Conservation (phyloP, 2,797 vertebrate genomes). For the Margarornis squamiger region DNA sequence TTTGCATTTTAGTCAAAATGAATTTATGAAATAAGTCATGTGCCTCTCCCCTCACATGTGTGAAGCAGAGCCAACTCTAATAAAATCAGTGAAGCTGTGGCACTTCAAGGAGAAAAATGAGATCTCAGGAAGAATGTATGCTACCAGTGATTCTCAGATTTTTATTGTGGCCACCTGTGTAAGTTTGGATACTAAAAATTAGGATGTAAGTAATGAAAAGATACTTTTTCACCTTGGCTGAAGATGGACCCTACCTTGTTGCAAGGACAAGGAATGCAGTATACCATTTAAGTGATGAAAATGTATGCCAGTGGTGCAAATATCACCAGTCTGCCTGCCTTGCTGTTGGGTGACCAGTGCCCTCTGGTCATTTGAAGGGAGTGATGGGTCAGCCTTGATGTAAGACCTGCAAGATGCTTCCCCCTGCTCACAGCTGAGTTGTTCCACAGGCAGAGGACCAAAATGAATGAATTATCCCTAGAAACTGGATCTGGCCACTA, state of each 20-base stretch:
- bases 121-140: not conserved
- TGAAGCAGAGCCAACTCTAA: not conserved
- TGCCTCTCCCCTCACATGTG: not conserved
- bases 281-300: not conserved
- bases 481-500: not conserved
- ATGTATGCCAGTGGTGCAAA: not conserved
- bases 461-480: not conserved
- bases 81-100: not conserved
- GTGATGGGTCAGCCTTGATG: not conserved
- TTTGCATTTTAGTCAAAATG: not conserved
- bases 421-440: not conserved
- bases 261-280: not conserved
- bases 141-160: not conserved
- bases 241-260: not conserved
- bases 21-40: not conserved
- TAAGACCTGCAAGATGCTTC: not conserved
- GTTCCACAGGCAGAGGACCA: not conserved
- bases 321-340: fast-evolving
- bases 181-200: not conserved
- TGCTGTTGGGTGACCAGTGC: not conserved
- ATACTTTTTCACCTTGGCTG: not conserved
- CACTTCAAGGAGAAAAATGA: not conserved
- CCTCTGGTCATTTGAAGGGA: not conserved
- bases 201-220: not conserved
- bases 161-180: not conserved